These are phyloP conservation scores for Motacilla tschutschensis DNA, from an alignment of 2,113 vertebrate genomes.

Conservation along the genomic window DNA sequence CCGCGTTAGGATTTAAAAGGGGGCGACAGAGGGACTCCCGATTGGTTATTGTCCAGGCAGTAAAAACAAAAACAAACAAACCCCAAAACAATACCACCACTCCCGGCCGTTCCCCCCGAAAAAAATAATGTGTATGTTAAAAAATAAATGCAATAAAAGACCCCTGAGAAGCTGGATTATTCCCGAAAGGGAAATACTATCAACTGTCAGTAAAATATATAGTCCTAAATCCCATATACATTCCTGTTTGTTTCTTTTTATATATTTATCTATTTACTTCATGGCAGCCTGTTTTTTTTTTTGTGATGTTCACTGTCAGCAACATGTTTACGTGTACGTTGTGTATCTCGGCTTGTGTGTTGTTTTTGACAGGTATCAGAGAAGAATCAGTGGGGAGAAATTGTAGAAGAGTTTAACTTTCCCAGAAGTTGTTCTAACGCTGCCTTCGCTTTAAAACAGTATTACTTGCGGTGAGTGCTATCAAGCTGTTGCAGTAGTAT, in stretches of 20 bases:
- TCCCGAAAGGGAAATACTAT: background rate
- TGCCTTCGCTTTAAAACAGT: slow-evolving; percentile 99
- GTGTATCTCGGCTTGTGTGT: slow-evolving; percentile 68
- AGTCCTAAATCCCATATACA: background rate
- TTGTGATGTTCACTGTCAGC: slow-evolving; percentile 41
- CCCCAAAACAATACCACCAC: slow-evolving; percentile 43
- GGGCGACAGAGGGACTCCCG: slow-evolving; percentile 79
- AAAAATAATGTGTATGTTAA: background rate
- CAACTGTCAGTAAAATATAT: slow-evolving; percentile 31
- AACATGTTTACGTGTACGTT: slow-evolving; percentile 47
- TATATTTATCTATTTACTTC: slow-evolving; percentile 53
- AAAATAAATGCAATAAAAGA: background rate
- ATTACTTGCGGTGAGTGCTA: slow-evolving; percentile 97
- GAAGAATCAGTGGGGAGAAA: slow-evolving; percentile 97
- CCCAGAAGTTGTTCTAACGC: slow-evolving; percentile 97
- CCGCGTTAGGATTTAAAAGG: slow-evolving; percentile 80
- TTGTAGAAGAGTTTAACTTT: slow-evolving; percentile 97
- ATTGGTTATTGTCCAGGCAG: slow-evolving; percentile 82
- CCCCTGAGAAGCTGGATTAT: background rate
- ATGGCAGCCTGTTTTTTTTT: slow-evolving; percentile 45
- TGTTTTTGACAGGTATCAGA: slow-evolving; percentile 91
- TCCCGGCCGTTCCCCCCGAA: background rate
- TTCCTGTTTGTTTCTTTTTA: background rate
- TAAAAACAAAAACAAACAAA: slow-evolving; percentile 79
- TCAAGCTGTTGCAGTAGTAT: slow-evolving; percentile 62